A percentile compares a stretch with the other conserved stretches of the same genome.
phyloP scores from a whole-genome alignment of 1,140 invertebrate species.

The Cyphomyrmex costatus region DNA sequence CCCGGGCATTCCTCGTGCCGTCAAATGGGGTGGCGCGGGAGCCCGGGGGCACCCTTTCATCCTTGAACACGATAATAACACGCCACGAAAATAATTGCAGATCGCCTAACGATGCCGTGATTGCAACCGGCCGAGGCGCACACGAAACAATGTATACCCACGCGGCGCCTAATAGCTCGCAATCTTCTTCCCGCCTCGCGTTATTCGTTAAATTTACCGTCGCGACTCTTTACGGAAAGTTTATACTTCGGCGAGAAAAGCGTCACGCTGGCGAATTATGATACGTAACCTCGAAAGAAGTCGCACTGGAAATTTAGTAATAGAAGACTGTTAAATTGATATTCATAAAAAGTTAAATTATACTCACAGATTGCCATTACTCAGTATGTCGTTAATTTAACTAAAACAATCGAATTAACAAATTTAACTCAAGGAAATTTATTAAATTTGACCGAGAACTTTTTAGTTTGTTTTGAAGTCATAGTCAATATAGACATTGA shows the following conservation, averaged over 20 bases:
- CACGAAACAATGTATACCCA: constrained; percentile 52
- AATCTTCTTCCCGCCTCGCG: constrained; percentile 42
- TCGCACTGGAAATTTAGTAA: background rate
- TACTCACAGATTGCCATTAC: too few relatives aligned
- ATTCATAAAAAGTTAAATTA: too few relatives aligned
- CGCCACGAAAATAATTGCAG: constrained; percentile 55
- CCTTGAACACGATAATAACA: constrained; percentile 61
- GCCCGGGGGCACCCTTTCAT: constrained; percentile 45
- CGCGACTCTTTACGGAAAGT: constrained; percentile 16
- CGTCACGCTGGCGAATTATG: constrained; percentile 11
- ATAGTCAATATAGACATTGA: too few relatives aligned
- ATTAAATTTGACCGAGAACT: too few relatives aligned
- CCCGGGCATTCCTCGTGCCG: constrained; percentile 16
- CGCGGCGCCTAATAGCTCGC: constrained; percentile 49
- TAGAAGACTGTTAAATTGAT: too few relatives aligned
- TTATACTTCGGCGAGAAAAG: constrained; percentile 29
- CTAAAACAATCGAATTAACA: too few relatives aligned
- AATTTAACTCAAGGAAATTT: too few relatives aligned
- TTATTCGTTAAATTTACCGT: constrained; percentile 16
- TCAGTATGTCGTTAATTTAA: too few relatives aligned
- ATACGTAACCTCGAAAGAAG: background rate
- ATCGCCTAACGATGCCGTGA: constrained; percentile 59
- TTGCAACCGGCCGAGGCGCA: constrained; percentile 29
- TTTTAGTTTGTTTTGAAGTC: too few relatives aligned
- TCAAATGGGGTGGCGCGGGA: background rate